A percentile compares a stretch with the other conserved stretches of the same genome.
Conservation (phyloP, 2,888 invertebrate species). For the Chaitophorus viminalis region DNA sequence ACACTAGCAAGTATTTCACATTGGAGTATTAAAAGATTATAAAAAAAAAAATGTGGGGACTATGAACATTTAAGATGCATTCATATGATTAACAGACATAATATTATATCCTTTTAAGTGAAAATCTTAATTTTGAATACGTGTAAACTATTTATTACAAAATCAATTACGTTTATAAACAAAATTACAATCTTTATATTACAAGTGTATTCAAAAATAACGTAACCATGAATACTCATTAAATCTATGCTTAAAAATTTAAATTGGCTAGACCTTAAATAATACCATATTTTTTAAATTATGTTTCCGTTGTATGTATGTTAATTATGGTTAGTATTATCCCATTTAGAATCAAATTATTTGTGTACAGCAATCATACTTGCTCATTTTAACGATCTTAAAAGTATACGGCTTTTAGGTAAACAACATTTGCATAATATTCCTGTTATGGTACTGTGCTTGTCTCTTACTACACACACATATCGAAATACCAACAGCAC, state of each 20-base stretch:
- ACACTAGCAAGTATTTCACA: too few species aligned
- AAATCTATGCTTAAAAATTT: not conserved
- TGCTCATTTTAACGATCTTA: slow-evolving; percentile 12
- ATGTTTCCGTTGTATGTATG: not conserved
- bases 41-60: too few species aligned
- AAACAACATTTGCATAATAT: slow-evolving; percentile 49
- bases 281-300: not conserved
- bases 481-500: not conserved
- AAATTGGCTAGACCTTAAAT: not conserved
- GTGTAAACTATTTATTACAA: too few species aligned
- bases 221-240: slow-evolving; percentile 12
- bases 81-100: too few species aligned
- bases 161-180: too few species aligned
- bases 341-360: not conserved
- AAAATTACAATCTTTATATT: too few species aligned
- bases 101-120: too few species aligned
- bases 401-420: slow-evolving; percentile 16
- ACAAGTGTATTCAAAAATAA: not conserved
- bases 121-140: too few species aligned
- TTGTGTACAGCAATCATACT: slow-evolving; percentile 6
- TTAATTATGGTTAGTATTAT: not conserved
- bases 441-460: not conserved
- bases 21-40: too few species aligned
- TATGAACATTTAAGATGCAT: too few species aligned
- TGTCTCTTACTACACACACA: not conserved